These are phyloP conservation scores for Brachymystax lenok DNA, from an alignment of 2,797 vertebrate species.

Conservation along the genomic window DNA sequence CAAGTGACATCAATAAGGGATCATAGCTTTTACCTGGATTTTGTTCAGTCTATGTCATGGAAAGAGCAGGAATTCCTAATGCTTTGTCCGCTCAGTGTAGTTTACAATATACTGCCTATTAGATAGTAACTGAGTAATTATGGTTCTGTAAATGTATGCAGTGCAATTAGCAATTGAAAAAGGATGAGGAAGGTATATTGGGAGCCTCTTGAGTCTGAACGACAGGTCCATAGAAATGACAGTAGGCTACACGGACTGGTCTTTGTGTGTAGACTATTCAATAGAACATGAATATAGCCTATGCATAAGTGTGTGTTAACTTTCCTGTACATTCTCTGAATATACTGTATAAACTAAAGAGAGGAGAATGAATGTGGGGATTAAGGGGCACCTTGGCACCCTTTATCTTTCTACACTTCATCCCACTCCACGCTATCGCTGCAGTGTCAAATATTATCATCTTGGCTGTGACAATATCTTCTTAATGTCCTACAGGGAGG, in stretches of 20 bases:
- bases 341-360: not conserved
- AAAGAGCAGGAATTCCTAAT: no score
- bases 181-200: not conserved
- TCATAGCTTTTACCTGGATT: no score
- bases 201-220: not conserved
- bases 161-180: not conserved
- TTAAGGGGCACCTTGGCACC: not conserved
- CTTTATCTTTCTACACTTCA: not conserved
- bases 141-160: not conserved
- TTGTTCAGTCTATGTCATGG: no score
- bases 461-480: not conserved
- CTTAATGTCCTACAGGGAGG: not conserved
- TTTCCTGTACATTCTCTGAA: not conserved
- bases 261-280: not conserved
- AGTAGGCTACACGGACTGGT: not conserved
- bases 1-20: no score
- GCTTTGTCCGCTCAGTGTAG: no score
- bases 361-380: not conserved
- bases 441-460: not conserved
- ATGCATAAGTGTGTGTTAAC: not conserved
- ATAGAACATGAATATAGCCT: not conserved
- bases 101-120: not conserved
- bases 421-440: not conserved
- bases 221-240: not conserved
- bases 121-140: not conserved